phyloP scores from a whole-genome alignment of 2,888 invertebrate genomes.

The Masnerella sp. region DNA sequence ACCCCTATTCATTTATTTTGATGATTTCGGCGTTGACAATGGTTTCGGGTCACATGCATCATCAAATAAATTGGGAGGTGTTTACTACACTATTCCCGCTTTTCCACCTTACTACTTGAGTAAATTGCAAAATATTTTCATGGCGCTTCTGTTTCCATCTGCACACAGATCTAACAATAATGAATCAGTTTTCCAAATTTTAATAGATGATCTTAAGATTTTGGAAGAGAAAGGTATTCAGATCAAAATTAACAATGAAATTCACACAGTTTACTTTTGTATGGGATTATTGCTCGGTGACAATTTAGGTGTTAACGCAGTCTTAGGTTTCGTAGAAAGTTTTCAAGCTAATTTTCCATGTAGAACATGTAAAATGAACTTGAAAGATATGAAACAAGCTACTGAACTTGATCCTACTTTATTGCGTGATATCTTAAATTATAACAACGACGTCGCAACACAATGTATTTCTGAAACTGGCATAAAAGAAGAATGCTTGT shows the following conservation, averaged over 20 bases:
- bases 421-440: constrained; percentile 38
- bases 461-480: constrained; percentile 36
- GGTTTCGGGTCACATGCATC: constrained; percentile 32
- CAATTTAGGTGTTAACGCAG: constrained; percentile 28
- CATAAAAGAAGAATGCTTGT: constrained; percentile 40
- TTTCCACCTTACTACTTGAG: constrained; percentile 34
- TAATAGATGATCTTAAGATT: constrained; percentile 19
- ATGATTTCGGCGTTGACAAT: constrained; percentile 58
- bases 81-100: constrained; percentile 45
- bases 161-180: constrained; percentile 14
- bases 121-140: constrained; percentile 37
- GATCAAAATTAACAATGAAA: constrained; percentile 3
- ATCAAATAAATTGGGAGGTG: constrained; percentile 45
- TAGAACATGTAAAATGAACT: constrained; percentile 42
- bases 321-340: constrained; percentile 49
- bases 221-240: constrained; percentile 19
- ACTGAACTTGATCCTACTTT: constrained; percentile 1
- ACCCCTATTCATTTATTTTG: constrained; percentile 56
- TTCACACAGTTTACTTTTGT: constrained; percentile 20
- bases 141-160: constrained; percentile 39
- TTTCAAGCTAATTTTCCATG: constrained; percentile 57
- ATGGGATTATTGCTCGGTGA: constrained; percentile 5
- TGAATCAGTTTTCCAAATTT: constrained; percentile 22
- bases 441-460: constrained; percentile 35
- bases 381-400: constrained; percentile 5